Evolutionary conservation across 2,888 invertebrate genomes (phyloP), one percentile per base, ranked within the genome.

Genomic region (Drymonia ruficornis): DNA sequence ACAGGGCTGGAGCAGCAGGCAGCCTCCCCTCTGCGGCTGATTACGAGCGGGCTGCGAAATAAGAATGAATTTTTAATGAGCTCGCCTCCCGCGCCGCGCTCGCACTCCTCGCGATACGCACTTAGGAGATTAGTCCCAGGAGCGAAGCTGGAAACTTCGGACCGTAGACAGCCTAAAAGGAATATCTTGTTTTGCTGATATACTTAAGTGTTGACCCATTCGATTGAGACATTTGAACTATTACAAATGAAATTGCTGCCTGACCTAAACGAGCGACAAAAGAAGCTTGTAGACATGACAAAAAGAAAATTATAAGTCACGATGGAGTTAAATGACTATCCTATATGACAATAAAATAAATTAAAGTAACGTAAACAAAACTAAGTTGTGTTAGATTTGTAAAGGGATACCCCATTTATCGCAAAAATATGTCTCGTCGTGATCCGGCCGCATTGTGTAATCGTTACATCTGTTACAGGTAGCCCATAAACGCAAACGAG

Each of bases 21-120:
- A 48, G 49, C 61, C 63, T 73, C 74, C 82, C 84, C 77, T 76
- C 73, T 83, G 84, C 81, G 89, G 87, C 87, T 89, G 89, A 90
- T 90, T 89, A 88, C 87, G 76, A 57, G 71, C 68, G 68, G 74
- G 85, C 84, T 83, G 81, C 87, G 83, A 90, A 91, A 89, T 89
- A 91, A 90, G 91, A 91, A 91, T 92, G 91, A 91, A 91, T 90
- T 91, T 91, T 91, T 92, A 92, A 92, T 91, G 90, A 91, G 83
- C 75, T 74, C 72, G 74, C 76, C 76, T 76, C 65, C 71, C 59
- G 66, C 66, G 53, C 54, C 38, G 52, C 7, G 23, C 5, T 4
- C 3, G 23, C 62, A 70, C 73, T 68, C 76, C 74, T 72, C 71
- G 78, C 80, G 83, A 78, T 83, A 88, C 91, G 91, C 91, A 91